Evolutionary conservation across 2,888 invertebrate species (phyloP), one percentile per base, ranked within the genome.

Genomic region (Blastobasis lacticolella): DNA sequence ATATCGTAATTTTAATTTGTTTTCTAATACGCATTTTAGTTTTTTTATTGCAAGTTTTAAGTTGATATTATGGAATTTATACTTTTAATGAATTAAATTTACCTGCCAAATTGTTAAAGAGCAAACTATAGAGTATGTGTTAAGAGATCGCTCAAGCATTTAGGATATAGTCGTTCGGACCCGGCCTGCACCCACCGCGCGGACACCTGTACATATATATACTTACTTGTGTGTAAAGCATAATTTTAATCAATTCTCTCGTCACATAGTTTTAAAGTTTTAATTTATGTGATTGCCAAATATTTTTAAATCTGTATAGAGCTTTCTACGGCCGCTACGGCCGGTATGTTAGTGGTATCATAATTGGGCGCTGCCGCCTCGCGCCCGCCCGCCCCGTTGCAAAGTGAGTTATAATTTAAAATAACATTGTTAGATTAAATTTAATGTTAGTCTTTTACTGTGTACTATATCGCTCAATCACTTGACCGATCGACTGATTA

Each of bases 401-500:
- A 81, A 81, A 79, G 79, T 85, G 86, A 85, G 76, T 87, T 87
- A 86, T 87, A 79, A 85, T 87, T 87, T 88, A 85, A 85, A 84
- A 79, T 86, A 85, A 86, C 84, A 85, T 77, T 86, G 85, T 85
- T 88, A 87, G 87, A 87, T 88, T 88, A 87, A 88, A 87, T 86
- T 86, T 88, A 87, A 88, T 88, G 75, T 88, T 88, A 87, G 88
- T 87, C 86, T 79, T 84, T 84, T 86, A 86, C 86, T 87, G 84
- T 87, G 84, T 86, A 86, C 82, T 86, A 84, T 85, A 88, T 88
- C 87, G 87, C 86, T 88, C 87, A 87, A 87, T 85, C 83, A 78
- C 82, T 87, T 87, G 88, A 87, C 83, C 88, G 88, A 88, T 88
- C 86, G 88, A 88, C 88, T 88, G 88, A 88, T 86, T 87, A 88